phyloP scores from a whole-genome alignment of 2,113 vertebrate genomes.

The Proterorhinus semilunaris region DNA sequence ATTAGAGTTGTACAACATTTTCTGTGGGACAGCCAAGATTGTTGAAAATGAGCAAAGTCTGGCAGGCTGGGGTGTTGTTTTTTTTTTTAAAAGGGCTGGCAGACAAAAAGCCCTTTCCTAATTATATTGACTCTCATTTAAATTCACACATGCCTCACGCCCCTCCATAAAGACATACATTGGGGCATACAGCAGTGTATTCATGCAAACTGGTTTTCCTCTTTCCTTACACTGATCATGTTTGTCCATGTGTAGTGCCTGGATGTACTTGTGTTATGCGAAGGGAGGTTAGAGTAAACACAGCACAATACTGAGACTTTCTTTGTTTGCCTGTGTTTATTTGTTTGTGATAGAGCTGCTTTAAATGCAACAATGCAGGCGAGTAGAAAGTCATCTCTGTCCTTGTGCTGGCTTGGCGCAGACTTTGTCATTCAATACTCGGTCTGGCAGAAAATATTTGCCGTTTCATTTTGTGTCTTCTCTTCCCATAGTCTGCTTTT shows the following conservation, averaged over 20 bases:
- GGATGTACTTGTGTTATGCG: neutral
- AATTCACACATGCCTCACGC: no score
- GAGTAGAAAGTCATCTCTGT: neutral
- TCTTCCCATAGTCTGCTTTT: conserved; percentile 11
- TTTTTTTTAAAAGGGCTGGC: no score
- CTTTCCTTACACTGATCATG: no score
- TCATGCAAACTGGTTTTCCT: no score
- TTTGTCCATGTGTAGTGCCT: neutral
- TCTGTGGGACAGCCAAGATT: no score
- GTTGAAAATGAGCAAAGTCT: no score
- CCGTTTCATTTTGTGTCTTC: conserved; percentile 25
- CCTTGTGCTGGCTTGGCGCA: neutral
- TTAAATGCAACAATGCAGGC: conserved; percentile 9
- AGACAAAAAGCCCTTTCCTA: no score
- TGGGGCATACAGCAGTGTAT: no score
- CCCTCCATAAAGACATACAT: no score
- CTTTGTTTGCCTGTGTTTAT: neutral
- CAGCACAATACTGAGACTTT: neutral
- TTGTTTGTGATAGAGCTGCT: conserved; percentile 21
- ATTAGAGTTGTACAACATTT: no score
- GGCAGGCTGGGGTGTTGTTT: no score
- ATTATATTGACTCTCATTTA: no score
- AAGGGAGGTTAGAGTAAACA: neutral
- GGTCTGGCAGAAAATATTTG: conserved; percentile 11
- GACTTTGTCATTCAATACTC: conserved; percentile 15